Conservation (phyloP, 2,888 invertebrate genomes). For the Noctua janthina region DNA sequence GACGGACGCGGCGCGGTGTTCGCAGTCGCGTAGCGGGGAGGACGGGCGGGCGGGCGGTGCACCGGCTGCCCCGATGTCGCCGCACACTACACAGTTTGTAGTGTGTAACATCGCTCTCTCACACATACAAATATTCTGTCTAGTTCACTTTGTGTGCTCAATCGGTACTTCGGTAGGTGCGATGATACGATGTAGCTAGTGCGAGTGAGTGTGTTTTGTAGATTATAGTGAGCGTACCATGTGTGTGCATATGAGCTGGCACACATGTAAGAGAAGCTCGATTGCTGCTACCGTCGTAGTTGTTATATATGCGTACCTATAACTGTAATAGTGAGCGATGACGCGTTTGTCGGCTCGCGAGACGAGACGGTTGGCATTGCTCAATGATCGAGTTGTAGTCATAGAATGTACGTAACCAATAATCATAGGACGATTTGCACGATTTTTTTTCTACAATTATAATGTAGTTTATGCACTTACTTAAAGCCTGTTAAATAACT, state of each 20-base stretch:
- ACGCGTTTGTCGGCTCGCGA: conserved; percentile 89
- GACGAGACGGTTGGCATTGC: conserved; percentile 90
- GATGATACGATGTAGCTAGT: conserved; percentile 77
- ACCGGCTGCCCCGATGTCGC: conserved; percentile 89
- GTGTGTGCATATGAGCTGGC: conserved; percentile 79
- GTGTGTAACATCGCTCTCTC: conserved; percentile 77
- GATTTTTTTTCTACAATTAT: conserved; percentile 13
- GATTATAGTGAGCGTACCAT: conserved; percentile 79
- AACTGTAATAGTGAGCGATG: conserved; percentile 88
- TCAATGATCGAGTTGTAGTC: conserved; percentile 89
- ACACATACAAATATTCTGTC: conserved; percentile 84
- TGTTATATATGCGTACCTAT: conserved; percentile 87
- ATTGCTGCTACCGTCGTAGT: conserved; percentile 85
- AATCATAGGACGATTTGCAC: conserved; percentile 41
- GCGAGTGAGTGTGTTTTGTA: conserved; percentile 78
- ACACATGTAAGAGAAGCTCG: conserved; percentile 85
- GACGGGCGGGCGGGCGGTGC: conserved; percentile 86
- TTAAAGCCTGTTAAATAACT: background rate
- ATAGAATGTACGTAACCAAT: conserved; percentile 84
- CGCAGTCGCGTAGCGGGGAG: conserved; percentile 89
- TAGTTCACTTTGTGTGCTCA: conserved; percentile 86
- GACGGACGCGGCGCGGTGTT: conserved; percentile 85
- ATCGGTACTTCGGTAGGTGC: conserved; percentile 79
- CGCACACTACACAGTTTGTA: conserved; percentile 80
- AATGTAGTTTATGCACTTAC: background rate